phyloP scores from a whole-genome alignment of 2,797 vertebrate genomes.

The Setipinna tenuifilis region DNA sequence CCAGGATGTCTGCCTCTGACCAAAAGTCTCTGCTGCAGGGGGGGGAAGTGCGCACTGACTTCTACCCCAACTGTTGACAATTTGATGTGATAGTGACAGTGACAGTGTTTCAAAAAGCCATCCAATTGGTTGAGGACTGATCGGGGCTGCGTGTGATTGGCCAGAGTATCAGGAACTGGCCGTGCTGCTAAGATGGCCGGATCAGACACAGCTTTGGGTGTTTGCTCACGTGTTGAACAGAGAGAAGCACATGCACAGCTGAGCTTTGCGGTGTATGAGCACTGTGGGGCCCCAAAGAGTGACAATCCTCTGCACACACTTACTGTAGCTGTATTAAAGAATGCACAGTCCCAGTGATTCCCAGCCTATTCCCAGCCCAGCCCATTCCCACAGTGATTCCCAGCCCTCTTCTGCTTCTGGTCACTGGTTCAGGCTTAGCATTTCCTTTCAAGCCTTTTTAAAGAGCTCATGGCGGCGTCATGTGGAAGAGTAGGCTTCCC shows the following conservation, averaged over 20 bases:
- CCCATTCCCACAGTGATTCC: neutral
- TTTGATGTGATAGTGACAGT: conserved; percentile 76
- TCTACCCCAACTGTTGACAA: conserved; percentile 76
- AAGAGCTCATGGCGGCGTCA: neutral
- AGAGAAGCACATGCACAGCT: conserved; percentile 48
- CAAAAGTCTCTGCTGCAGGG: conserved; percentile 84
- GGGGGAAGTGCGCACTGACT: conserved; percentile 84
- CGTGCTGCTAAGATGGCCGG: conserved; percentile 63
- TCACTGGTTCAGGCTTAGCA: neutral
- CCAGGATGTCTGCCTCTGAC: conserved; percentile 84
- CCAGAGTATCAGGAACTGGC: conserved; percentile 55
- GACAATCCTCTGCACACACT: neutral
- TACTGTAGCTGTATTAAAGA: neutral
- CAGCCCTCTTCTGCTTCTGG: neutral
- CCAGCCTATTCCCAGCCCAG: no score
- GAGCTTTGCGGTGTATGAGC: conserved; percentile 46
- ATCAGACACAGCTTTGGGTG: conserved; percentile 53
- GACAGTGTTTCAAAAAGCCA: conserved; percentile 55
- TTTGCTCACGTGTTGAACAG: conserved; percentile 47
- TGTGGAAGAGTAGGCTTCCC: neutral
- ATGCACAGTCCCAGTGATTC: neutral
- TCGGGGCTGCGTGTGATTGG: conserved; percentile 58
- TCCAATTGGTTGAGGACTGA: conserved; percentile 51
- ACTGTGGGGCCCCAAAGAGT: conserved; percentile 48
- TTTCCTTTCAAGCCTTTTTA: neutral